Evolutionary conservation across 2,888 invertebrate genomes (phyloP), one percentile per base, ranked within the genome.

Genomic region (Agriopis marginaria): DNA sequence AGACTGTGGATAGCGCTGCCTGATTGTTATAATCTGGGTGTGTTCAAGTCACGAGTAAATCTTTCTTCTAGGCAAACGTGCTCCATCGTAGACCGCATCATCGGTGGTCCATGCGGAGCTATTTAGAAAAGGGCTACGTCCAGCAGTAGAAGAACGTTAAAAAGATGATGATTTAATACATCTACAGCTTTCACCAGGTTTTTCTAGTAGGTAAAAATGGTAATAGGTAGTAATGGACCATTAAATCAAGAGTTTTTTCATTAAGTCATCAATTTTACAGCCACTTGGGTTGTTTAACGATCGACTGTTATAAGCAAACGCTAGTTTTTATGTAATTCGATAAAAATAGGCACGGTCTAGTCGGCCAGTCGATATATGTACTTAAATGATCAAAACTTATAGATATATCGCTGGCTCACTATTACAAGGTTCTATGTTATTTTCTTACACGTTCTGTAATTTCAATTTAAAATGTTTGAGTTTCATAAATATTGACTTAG

Each of bases 191-290:
- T 68, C 68, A 54, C 54, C 63, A 47, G 66, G 23, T 42, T 56
- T 60, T 42, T 45, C 54, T 61, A 42, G 45, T 58, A 32, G 32
- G 32, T 32, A 47, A 58, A 56, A 42, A 23, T 44, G 45, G 45
- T 58, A 45, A 58, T 45, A 58, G 45, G 44, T 45, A 32, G 40
- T 40, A 55, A 68, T 68, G 56, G 62, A 40, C 55, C 39, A 55
- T 68, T 49, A 68, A 69, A 58, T 69, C 47, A 61, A 55, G 55
- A 62, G 55, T 65, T 61, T 65, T 62, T 55, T 65, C 69, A 65
- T 69, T 69, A 69, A 69, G 62, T 53, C 69, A 17, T 69, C 69
- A 69, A 69, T 65, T 69, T 69, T 56, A 69, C 58, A 65, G 51
- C 65, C 69, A 62, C 65, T 69, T 69, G 51, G 39, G 67, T 14